Percentiles rank a stretch among this genome's conserved stretches.
These are phyloP conservation scores for Oostethus manadensis DNA, from an alignment of 2,113 vertebrate genomes.

Conservation along the genomic window DNA sequence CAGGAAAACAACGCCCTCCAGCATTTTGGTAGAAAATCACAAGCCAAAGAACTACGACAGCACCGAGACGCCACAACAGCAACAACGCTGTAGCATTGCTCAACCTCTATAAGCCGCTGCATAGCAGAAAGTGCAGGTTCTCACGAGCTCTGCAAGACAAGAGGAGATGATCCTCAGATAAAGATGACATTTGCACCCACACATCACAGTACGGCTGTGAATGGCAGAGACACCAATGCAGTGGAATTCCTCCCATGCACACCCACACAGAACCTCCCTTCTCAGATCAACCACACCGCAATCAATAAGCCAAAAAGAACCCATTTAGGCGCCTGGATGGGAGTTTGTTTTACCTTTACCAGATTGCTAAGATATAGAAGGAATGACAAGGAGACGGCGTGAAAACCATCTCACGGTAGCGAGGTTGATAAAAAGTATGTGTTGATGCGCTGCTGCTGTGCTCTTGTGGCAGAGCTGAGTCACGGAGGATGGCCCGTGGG, in stretches of 20 bases:
- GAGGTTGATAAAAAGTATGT: constrained; percentile 4
- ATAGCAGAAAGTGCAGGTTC: constrained; percentile 11
- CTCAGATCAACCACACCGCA: too few species aligned
- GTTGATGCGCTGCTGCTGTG: background rate
- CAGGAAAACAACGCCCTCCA: too few species aligned
- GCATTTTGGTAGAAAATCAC: too few species aligned
- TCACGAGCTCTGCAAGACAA: constrained; percentile 3
- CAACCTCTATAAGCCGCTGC: background rate
- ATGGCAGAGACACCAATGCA: background rate
- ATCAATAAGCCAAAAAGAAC: background rate
- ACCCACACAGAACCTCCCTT: too few species aligned
- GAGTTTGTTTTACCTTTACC: constrained; percentile 20
- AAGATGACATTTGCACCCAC: background rate
- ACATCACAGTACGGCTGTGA: background rate
- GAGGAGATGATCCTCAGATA: background rate
- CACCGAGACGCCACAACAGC: too few species aligned
- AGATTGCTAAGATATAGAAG: constrained; percentile 47
- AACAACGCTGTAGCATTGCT: too few species aligned
- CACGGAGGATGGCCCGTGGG: constrained; percentile 40
- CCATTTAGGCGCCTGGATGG: constrained; percentile 12
- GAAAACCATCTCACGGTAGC: constrained; percentile 11
- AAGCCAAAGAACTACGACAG: too few species aligned
- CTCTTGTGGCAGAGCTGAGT: constrained; percentile 10
- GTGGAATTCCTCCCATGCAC: too few species aligned
- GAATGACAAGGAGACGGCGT: constrained; percentile 38